Evolutionary conservation across 2,797 vertebrate genomes (phyloP), one percentile per base, ranked within the genome.

Genomic region (Pelodytes ibericus): DNA sequence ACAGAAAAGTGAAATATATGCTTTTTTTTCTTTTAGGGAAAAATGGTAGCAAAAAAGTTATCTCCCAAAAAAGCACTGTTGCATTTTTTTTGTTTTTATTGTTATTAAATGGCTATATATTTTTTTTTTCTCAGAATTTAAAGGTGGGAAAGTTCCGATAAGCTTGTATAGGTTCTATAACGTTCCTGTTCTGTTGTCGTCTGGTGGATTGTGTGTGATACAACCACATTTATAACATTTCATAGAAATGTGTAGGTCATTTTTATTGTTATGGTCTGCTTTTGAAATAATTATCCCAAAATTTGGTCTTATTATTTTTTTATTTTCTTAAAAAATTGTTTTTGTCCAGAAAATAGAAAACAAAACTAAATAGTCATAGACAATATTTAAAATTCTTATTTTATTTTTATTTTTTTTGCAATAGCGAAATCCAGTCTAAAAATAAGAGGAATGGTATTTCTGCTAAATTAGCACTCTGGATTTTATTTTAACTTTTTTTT

Each of bases 91-190:
- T 26, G 20, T 44, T 31, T 2, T 51, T 47, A 36, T 57, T 63
- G 2, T 71, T n/a, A n/a, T n/a, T n/a, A n/a, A n/a, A n/a, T n/a
- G n/a, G n/a, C n/a, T n/a, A n/a, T n/a, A n/a, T n/a, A n/a, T n/a
- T n/a, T n/a, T n/a, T n/a, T n/a, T n/a, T n/a, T n/a, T 71, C 53
- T 68, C 51, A 62, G 44, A 62, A 63, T 70, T 36, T n/a, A n/a
- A n/a, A n/a, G n/a, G 39, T 39, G 51, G 72, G 26, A 29, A 65
- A 72, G 22, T 70, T 16, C 51, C 29, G 2, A 20, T 72, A 60
- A 51, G 69, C 75, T 72, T 33, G 49, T 29, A 16, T 44, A 59
- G 13, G 36, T 22, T 60, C 27, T 15, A 22, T 16, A 20, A 20
- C 53, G 27, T 68, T 39, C 39, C 2, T 67, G 25, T 47, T 44